Evolutionary conservation across 2,797 vertebrate genomes (phyloP), one percentile per base, ranked within the genome.

Genomic region (Vultur gryphus): DNA sequence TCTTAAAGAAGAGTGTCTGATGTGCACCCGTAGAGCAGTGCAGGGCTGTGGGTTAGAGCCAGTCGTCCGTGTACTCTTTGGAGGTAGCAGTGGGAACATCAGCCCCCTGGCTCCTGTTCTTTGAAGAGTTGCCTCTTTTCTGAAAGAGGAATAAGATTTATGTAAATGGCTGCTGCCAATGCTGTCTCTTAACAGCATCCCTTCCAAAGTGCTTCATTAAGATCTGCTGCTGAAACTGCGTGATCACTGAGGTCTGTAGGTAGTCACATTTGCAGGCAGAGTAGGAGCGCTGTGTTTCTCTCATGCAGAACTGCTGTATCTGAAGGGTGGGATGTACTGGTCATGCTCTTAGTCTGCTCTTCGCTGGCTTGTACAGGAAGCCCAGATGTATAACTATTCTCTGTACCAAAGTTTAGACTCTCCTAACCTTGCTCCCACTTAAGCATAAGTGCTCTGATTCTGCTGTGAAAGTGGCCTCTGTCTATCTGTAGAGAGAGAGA

Each of bases 91-190:
- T 83, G 41, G 67, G 26, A 75, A 24, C 9, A 7, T 78, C 49
- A 90, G 25, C 6, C 23, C 6, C 16, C 24, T 1, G 2, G 17
- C n/a, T 91, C 21, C 46, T 16, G 1, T 26, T 49, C 49, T 85
- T 76, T 72, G 39, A 87, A 89, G 70, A 81, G 23, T 55, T 89
- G 87, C 70, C 24, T 70, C 7, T 52, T 64, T 87, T 59, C 59
- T 89, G 59, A 13, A 35, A 33, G 20, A 89, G 13, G 21, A 57
- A 2, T 88, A 76, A 87, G 39, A 49, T 52, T 35, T 39, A 64
- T 46, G 24, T 72, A 59, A 70, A 21, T 29, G 25, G 29, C 21
- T 87, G 9, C 51, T 71, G 57, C 65, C 44, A 57, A 1, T 80
- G 59, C 23, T 83, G 26, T 85, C 92, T 89, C 75, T 65, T 51